These are phyloP conservation scores for Agonopterix subpropinquella DNA, from an alignment of 2,888 invertebrate species.

Conservation along the genomic window DNA sequence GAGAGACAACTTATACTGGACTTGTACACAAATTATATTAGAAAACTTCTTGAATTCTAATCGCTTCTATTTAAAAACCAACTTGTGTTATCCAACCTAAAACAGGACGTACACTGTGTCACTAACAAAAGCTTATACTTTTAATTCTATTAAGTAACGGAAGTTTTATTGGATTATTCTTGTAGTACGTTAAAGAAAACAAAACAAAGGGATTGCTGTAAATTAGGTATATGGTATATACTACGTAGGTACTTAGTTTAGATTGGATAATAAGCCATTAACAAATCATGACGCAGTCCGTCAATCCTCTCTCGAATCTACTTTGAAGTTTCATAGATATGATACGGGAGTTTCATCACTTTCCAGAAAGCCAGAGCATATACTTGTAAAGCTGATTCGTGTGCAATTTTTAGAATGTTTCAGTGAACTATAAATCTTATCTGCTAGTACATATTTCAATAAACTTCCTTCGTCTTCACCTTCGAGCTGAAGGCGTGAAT, in stretches of 20 bases:
- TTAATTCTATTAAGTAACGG: neutral
- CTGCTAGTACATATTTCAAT: conserved; percentile 51
- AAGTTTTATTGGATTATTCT: neutral
- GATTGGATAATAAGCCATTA: too few relatives aligned
- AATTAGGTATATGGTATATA: too few relatives aligned
- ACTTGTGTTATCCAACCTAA: too few relatives aligned
- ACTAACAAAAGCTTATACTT: neutral
- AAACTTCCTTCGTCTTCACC: conserved; percentile 64
- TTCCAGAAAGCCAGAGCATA: conserved; percentile 5
- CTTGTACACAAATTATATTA: too few relatives aligned
- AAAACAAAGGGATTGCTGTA: too few relatives aligned
- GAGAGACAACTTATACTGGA: too few relatives aligned
- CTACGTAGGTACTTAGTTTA: too few relatives aligned
- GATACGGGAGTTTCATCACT: neutral
- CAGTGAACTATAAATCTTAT: conserved; percentile 63
- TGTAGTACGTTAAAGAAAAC: too few relatives aligned
- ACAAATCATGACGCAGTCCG: too few relatives aligned
- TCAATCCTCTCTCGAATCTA: neutral
- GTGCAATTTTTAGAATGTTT: conserved; percentile 61
- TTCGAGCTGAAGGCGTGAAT: conserved; percentile 38
- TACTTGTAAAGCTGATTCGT: conserved; percentile 27
- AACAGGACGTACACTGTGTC: too few relatives aligned
- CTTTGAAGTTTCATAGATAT: neutral
- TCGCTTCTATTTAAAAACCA: too few relatives aligned
- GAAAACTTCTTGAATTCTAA: too few relatives aligned